Evolutionary conservation across 2,888 invertebrate genomes (phyloP).

Genomic region (Eugnorisma glareosa): DNA sequence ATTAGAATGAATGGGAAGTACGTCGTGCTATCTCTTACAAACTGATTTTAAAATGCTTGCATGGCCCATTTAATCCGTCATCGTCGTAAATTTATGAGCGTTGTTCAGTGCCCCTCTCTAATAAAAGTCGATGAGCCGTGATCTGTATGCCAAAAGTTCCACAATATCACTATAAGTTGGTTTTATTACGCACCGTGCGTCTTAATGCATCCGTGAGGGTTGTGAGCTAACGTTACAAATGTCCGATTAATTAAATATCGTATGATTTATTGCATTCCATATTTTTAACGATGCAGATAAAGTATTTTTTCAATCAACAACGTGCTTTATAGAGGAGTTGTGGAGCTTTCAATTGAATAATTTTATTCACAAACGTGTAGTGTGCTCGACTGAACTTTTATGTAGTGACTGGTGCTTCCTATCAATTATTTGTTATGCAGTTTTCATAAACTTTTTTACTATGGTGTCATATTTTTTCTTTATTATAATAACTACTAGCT

Average conservation of each 20-base stretch:
- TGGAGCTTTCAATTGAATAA: slow-evolving; percentile 32
- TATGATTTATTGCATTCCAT: slow-evolving; percentile 61
- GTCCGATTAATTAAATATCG: slow-evolving; percentile 66
- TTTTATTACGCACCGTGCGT: slow-evolving; percentile 75
- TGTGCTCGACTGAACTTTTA: neutral
- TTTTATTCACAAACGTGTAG: slow-evolving; percentile 41
- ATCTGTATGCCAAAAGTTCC: slow-evolving; percentile 86
- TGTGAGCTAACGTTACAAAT: slow-evolving; percentile 67
- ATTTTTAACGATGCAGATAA: slow-evolving; percentile 47
- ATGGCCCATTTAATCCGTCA: slow-evolving; percentile 87
- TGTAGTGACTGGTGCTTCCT: neutral
- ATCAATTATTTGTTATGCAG: slow-evolving; percentile 15
- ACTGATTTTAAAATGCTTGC: slow-evolving; percentile 83
- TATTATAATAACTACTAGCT: no score
- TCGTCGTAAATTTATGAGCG: slow-evolving; percentile 83
- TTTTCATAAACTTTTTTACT: neutral
- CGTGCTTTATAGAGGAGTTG: slow-evolving; percentile 27
- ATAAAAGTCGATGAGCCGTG: slow-evolving; percentile 89
- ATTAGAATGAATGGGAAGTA: slow-evolving; percentile 50
- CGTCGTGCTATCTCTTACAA: slow-evolving; percentile 59
- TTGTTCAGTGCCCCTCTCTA: slow-evolving; percentile 78
- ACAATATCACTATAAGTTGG: slow-evolving; percentile 83
- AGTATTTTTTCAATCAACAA: slow-evolving; percentile 29
- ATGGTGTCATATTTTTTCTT: neutral
- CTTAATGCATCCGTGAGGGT: slow-evolving; percentile 73